phyloP scores from a whole-genome alignment of 2,113 vertebrate genomes.

The Ageneiosus marmoratus region DNA sequence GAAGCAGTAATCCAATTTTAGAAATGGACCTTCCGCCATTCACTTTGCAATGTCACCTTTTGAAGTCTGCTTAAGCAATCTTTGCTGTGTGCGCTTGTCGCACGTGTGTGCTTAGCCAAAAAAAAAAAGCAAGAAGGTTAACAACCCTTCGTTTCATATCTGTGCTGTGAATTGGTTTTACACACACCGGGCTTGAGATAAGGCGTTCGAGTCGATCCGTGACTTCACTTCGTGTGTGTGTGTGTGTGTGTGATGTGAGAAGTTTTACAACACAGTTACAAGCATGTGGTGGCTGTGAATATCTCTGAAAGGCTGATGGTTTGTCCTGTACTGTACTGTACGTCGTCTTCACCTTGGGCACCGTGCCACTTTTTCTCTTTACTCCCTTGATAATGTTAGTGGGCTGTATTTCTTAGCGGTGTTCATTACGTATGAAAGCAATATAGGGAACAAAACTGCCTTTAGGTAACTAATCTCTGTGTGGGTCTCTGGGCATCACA shows the following conservation, averaged over 20 bases:
- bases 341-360: slow-evolving; percentile 22
- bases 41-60: slow-evolving; percentile 74
- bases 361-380: slow-evolving; percentile 12
- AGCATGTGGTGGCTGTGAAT: background rate
- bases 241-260: background rate
- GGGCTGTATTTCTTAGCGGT: slow-evolving; percentile 12
- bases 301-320: slow-evolving; percentile 1
- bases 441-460: background rate
- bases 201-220: slow-evolving; percentile 24
- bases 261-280: slow-evolving; percentile 10
- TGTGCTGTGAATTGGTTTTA: slow-evolving; percentile 33
- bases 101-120: slow-evolving; percentile 20
- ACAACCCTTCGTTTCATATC: slow-evolving; percentile 35
- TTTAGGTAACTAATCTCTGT: slow-evolving; percentile 9
- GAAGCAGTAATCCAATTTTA: slow-evolving; percentile 73
- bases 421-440: slow-evolving; percentile 10
- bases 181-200: slow-evolving; percentile 29
- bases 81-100: slow-evolving; percentile 38
- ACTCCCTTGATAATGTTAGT: slow-evolving; percentile 6
- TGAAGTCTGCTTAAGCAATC: slow-evolving; percentile 63
- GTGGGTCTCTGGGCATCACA: background rate
- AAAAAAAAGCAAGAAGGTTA: slow-evolving; percentile 27
- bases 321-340: background rate
- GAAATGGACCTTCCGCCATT: slow-evolving; percentile 75
- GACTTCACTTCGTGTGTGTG: slow-evolving; percentile 12